Evolutionary conservation across 35 echinoderm and acorn worm genomes (phyloP).

Genomic region (Lytechinus pictus): DNA sequence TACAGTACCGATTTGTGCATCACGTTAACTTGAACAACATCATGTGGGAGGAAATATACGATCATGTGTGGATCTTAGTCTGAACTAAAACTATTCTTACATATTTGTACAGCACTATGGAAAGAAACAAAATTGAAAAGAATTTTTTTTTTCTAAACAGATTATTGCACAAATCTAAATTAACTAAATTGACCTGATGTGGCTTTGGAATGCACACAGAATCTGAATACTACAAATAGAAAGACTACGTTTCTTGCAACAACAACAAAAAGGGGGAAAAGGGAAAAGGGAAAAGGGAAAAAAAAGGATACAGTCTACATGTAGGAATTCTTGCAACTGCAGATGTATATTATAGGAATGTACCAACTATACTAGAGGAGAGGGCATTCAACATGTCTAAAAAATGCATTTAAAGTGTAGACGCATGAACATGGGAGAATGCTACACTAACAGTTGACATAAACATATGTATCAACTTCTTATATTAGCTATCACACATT

Average conservation of each 20-base stretch:
- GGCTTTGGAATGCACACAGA: constrained; percentile 9
- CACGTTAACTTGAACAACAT: neutral
- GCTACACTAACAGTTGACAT: neutral
- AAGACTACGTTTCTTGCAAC: neutral
- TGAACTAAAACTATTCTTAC: neutral
- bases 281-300: too few species aligned
- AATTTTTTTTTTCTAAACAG: neutral
- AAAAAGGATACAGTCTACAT: neutral
- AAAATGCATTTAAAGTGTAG: neutral
- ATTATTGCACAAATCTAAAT: neutral
- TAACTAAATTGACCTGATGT: neutral
- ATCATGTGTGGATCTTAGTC: neutral
- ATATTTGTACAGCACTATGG: neutral
- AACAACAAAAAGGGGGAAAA: neutral
- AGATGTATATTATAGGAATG: neutral
- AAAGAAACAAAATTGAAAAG: neutral
- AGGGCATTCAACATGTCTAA: neutral
- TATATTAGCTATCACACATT: constrained; percentile 3
- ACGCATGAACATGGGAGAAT: neutral
- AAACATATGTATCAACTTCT: neutral
- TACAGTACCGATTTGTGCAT: too few species aligned
- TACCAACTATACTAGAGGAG: neutral
- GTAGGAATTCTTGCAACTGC: neutral
- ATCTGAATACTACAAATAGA: neutral
- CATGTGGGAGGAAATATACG: neutral